phyloP scores from a whole-genome alignment of 2,797 vertebrate genomes.

The Sebastes iracundus region DNA sequence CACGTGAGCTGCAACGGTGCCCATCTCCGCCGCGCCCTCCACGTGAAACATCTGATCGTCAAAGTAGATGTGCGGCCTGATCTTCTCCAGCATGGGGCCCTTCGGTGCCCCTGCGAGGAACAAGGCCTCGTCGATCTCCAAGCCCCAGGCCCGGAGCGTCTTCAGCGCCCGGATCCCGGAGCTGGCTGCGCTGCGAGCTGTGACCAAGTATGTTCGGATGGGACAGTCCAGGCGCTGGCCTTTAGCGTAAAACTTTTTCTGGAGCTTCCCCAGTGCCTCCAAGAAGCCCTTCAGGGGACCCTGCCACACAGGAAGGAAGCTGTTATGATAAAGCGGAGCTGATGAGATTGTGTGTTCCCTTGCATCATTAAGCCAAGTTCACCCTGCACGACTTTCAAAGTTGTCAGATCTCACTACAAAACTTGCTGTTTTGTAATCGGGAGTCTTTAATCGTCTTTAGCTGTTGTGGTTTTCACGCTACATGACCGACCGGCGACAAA shows the following conservation, averaged over 20 bases:
- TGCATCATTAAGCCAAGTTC: too few relatives aligned
- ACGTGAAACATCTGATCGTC: slow-evolving; percentile 99
- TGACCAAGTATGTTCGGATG: slow-evolving; percentile 96
- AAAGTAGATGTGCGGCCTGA: slow-evolving; percentile 96
- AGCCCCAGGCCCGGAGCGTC: slow-evolving; percentile 95
- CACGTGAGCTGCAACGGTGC: slow-evolving; percentile 94
- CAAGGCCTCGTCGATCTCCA: slow-evolving; percentile 95
- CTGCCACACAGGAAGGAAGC: slow-evolving; percentile 66
- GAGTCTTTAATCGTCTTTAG: too few relatives aligned
- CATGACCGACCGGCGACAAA: too few relatives aligned
- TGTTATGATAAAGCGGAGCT: neutral
- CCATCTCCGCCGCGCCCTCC: slow-evolving; percentile 93
- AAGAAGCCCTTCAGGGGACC: slow-evolving; percentile 95
- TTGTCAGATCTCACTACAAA: too few relatives aligned
- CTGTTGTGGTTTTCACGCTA: too few relatives aligned
- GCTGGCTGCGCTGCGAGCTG: slow-evolving; percentile 94
- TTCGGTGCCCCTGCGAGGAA: slow-evolving; percentile 96
- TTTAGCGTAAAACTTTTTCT: slow-evolving; percentile 97
- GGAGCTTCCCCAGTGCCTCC: slow-evolving; percentile 92
- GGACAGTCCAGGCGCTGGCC: slow-evolving; percentile 94
- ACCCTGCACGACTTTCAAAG: too few relatives aligned
- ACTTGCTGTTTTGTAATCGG: too few relatives aligned
- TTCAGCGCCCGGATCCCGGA: slow-evolving; percentile 96
- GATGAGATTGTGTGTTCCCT: neutral
- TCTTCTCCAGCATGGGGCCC: slow-evolving; percentile 95